Conservation (phyloP, 1,140 invertebrate genomes). For the Tetragnatha versicolor region DNA sequence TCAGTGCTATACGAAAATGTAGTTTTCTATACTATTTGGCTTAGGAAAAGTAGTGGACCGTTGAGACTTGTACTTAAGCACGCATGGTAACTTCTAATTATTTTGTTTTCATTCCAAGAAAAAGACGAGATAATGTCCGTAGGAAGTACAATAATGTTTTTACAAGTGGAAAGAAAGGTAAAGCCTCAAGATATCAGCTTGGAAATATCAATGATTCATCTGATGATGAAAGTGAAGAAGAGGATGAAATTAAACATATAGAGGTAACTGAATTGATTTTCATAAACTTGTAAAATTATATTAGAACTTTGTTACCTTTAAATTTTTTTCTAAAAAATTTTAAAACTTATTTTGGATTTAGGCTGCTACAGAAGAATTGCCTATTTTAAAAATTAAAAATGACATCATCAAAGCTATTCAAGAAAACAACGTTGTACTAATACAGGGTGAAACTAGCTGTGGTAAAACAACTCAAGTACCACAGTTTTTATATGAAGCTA, state of each 20-base stretch:
- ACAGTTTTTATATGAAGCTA: slow-evolving; percentile 98
- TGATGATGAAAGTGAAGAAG: not conserved
- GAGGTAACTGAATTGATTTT: no score
- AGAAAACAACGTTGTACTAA: slow-evolving; percentile 87
- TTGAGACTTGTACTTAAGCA: not conserved
- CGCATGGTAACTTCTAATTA: not conserved
- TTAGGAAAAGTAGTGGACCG: not conserved
- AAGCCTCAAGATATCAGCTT: not conserved
- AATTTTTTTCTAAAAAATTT: no score
- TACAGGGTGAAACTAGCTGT: slow-evolving; percentile 92
- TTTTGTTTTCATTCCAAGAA: not conserved
- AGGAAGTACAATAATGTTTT: slow-evolving; percentile 31
- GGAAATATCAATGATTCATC: slow-evolving; percentile 62
- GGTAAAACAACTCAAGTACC: slow-evolving; percentile 99
- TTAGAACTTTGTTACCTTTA: no score
- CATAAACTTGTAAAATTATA: no score
- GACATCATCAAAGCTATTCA: slow-evolving; percentile 93
- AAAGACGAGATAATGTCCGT: not conserved
- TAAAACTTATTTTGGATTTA: slow-evolving; percentile 67
- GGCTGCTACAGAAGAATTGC: slow-evolving; percentile 81
- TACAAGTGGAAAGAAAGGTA: slow-evolving; percentile 43
- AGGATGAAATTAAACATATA: not conserved
- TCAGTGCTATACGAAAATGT: not conserved
- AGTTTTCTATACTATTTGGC: not conserved
- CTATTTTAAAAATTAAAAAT: slow-evolving; percentile 95